phyloP scores from a whole-genome alignment of 2,888 invertebrate genomes.

The Drosophila quinaria region DNA sequence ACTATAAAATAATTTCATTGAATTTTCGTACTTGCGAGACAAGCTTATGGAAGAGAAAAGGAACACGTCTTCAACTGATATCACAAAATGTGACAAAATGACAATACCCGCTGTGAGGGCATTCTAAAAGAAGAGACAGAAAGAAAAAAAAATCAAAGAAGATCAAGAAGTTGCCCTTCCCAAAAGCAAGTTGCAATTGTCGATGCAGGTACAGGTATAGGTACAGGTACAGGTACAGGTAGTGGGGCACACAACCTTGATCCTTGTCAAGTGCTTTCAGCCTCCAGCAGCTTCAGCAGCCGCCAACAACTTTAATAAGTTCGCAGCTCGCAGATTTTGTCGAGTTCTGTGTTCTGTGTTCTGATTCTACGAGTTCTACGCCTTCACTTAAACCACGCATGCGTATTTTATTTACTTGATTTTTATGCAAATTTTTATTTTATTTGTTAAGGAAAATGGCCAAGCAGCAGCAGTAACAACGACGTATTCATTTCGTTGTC shows the following conservation, averaged over 20 bases:
- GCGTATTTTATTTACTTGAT: conserved; percentile 78
- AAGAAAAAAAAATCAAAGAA: conserved; percentile 1
- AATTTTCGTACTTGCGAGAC: too few relatives aligned
- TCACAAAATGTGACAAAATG: conserved; percentile 3
- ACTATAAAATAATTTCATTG: too few relatives aligned
- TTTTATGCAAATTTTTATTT: conserved; percentile 80
- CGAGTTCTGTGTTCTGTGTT: conserved; percentile 67
- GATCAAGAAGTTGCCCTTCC: conserved; percentile 49
- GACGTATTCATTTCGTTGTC: conserved; percentile 73
- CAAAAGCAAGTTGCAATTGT: conserved; percentile 36
- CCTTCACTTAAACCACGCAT: conserved; percentile 37
- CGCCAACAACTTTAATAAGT: conserved; percentile 78
- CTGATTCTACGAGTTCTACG: conserved; percentile 53
- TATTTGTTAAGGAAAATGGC: conserved; percentile 74
- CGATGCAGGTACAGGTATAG: conserved; percentile 6
- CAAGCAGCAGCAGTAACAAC: conserved; percentile 42
- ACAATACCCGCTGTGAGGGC: conserved; percentile 10
- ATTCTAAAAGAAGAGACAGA: conserved; percentile 16
- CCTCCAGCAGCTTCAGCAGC: conserved; percentile 52
- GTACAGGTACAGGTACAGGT: neutral
- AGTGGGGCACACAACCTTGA: conserved; percentile 73
- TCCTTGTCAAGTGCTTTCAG: conserved; percentile 81
- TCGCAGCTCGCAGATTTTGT: conserved; percentile 69
- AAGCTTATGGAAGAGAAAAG: too few relatives aligned
- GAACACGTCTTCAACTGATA: too few relatives aligned